A percentile compares a stretch with the other conserved stretches of the same genome.
Evolutionary conservation across 1,140 invertebrate species (phyloP).

Genomic region (Drosophila mojavensis): DNA sequence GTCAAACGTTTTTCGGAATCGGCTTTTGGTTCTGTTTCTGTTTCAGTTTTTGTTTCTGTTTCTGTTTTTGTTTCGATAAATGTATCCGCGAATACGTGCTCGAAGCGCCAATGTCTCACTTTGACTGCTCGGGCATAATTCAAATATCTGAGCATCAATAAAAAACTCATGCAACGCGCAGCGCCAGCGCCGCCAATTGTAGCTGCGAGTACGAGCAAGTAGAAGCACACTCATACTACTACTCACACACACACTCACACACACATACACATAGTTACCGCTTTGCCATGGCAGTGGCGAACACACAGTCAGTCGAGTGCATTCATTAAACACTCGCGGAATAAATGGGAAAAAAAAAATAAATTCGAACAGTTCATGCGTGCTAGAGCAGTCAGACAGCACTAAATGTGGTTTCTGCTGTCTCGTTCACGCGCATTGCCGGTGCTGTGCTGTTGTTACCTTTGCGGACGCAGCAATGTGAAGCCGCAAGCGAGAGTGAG

Average conservation of each 20-base stretch:
- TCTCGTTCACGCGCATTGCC: conserved; percentile 47
- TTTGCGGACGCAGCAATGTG: conserved; percentile 70
- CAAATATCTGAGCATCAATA: conserved; percentile 84
- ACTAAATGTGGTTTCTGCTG: conserved; percentile 39
- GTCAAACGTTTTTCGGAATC: conserved; percentile 29
- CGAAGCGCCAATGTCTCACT: conserved; percentile 84
- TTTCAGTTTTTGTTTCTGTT: conserved; percentile 17
- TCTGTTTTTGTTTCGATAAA: conserved; percentile 38
- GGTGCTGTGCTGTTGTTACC: conserved; percentile 40
- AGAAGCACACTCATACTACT: conserved; percentile 35
- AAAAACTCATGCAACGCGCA: conserved; percentile 69
- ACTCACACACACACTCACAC: background rate
- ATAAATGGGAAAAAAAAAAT: conserved; percentile 32
- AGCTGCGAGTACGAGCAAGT: conserved; percentile 76
- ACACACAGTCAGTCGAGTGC: conserved; percentile 56
- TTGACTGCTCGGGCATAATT: conserved; percentile 84
- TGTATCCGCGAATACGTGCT: conserved; percentile 84
- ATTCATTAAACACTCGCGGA: conserved; percentile 58
- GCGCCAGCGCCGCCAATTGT: conserved; percentile 68
- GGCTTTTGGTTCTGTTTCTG: conserved; percentile 21
- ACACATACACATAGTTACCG: conserved; percentile 7
- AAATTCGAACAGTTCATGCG: conserved; percentile 45
- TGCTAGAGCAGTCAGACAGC: conserved; percentile 57
- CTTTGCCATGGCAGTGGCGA: conserved; percentile 27
- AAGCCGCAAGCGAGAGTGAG: conserved; percentile 53